These are phyloP conservation scores for Rhizomys pruinosus DNA, from an alignment of 2,113 vertebrate genomes.

Conservation along the genomic window DNA sequence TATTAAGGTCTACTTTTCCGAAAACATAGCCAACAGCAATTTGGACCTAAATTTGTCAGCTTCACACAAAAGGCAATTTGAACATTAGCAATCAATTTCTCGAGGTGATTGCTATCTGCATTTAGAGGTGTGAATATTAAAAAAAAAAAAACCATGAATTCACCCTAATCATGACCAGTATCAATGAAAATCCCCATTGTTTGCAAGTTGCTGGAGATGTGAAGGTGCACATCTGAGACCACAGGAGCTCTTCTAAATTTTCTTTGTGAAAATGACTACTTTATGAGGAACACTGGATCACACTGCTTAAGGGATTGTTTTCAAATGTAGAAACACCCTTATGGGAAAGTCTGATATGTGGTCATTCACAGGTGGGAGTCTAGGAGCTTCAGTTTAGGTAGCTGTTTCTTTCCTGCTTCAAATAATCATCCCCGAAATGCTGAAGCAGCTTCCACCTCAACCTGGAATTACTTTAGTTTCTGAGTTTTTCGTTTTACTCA, in stretches of 20 bases:
- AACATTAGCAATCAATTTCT: slow-evolving; percentile 70
- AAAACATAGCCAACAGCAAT: slow-evolving; percentile 77
- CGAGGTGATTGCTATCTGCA: slow-evolving; percentile 70
- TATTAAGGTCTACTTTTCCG: slow-evolving; percentile 67
- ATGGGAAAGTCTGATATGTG: not conserved
- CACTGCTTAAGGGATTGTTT: not conserved
- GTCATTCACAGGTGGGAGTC: not conserved
- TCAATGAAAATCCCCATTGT: not conserved
- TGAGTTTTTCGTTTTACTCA: not conserved
- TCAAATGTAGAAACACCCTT: not conserved
- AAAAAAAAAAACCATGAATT: slow-evolving; percentile 7
- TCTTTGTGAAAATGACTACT: not conserved
- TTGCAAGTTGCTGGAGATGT: not conserved
- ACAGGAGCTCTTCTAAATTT: not conserved
- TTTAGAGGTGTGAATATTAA: slow-evolving; percentile 39
- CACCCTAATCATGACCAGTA: not conserved
- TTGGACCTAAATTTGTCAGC: slow-evolving; percentile 77
- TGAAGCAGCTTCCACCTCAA: not conserved
- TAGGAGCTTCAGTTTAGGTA: not conserved
- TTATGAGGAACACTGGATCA: not conserved
- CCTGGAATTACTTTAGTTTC: not conserved
- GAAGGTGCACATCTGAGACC: not conserved
- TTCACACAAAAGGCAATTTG: slow-evolving; percentile 69
- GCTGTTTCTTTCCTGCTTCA: not conserved
- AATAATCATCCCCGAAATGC: not conserved